These are phyloP conservation scores for Agrochola circellaris DNA, from an alignment of 2,888 invertebrate species.

Conservation along the genomic window DNA sequence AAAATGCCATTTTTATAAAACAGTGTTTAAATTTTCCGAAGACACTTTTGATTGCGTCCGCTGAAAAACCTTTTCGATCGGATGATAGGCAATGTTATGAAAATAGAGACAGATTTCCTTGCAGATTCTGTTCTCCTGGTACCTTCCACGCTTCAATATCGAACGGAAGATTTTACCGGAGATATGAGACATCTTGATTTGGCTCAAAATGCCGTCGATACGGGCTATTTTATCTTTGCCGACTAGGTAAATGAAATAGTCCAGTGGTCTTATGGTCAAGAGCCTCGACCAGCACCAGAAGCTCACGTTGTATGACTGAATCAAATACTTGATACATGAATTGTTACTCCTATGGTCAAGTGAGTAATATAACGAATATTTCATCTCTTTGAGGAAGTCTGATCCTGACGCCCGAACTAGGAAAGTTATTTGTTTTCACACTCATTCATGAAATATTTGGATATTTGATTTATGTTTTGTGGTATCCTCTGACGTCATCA, in stretches of 20 bases:
- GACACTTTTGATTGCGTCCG: not conserved
- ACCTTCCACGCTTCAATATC: constrained; percentile 13
- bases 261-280: not conserved
- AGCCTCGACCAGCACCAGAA: not conserved
- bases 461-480: not conserved
- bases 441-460: not conserved
- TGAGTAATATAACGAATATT: not conserved
- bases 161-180: constrained; percentile 18
- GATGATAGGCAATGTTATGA: not conserved
- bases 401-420: not conserved
- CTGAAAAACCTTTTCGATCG: not conserved
- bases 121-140: constrained; percentile 22
- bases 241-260: not conserved
- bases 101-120: not conserved
- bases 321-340: too few relatives aligned
- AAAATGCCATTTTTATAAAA: not conserved
- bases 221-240: not conserved
- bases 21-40: not conserved
- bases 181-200: not conserved
- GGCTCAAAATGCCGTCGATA: not conserved
- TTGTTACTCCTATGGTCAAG: not conserved
- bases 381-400: not conserved
- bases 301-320: not conserved
- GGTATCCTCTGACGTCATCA: constrained; percentile 16
- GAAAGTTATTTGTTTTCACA: not conserved